These are phyloP conservation scores for Papilio gigon DNA, from an alignment of 2,888 invertebrate genomes.

Conservation along the genomic window DNA sequence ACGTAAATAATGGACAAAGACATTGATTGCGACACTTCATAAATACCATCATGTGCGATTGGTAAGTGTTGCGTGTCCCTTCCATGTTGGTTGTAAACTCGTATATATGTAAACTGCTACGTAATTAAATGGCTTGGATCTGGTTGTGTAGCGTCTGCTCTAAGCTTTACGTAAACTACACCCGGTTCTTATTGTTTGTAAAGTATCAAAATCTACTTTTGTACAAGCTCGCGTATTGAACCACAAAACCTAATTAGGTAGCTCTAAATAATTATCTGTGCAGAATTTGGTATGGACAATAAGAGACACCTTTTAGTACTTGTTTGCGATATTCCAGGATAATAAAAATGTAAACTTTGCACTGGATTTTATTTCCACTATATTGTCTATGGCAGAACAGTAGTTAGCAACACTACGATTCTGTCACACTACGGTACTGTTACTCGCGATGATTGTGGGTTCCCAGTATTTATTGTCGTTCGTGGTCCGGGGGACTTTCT, in stretches of 20 bases:
- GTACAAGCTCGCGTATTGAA: not conserved
- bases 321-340: too few species aligned
- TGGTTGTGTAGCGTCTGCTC: too few species aligned
- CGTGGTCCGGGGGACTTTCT: too few species aligned
- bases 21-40: not conserved
- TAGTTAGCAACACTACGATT: too few species aligned
- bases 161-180: too few species aligned
- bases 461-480: not conserved
- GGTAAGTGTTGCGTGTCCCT: constrained; percentile 50
- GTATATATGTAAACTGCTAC: too few species aligned
- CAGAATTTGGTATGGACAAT: not conserved
- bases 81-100: not conserved
- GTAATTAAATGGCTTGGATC: too few species aligned
- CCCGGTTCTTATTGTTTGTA: not conserved
- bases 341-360: constrained; percentile 7
- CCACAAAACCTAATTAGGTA: not conserved
- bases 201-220: not conserved
- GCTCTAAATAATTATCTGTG: not conserved
- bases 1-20: not conserved
- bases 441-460: not conserved
- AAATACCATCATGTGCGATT: constrained; percentile 57
- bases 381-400: not conserved
- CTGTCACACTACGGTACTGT: not conserved
- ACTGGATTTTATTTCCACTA: not conserved
- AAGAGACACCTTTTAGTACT: not conserved